Conservation (phyloP, 1,140 invertebrate species). For the Steinernema khuongi region DNA sequence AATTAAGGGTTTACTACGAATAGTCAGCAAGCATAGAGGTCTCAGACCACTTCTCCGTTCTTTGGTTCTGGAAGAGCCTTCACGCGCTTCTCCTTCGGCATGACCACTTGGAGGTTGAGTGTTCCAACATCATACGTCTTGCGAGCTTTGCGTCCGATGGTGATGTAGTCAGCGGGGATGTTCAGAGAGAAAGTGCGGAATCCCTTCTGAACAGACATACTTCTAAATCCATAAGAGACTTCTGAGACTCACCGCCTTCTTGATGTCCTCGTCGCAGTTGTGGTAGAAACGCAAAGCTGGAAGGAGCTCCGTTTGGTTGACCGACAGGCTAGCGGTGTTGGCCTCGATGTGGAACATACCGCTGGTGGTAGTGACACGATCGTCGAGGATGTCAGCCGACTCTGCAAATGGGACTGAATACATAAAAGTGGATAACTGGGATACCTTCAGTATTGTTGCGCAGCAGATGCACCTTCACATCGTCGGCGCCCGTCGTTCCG, state of each 20-base stretch:
- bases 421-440: neutral
- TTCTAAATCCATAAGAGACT: neutral
- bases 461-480: slow-evolving; percentile 29
- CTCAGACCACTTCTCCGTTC: too few species aligned
- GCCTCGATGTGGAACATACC: slow-evolving; percentile 40
- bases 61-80: too few species aligned
- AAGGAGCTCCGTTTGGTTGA: slow-evolving; percentile 29
- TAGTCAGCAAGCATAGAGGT: too few species aligned
- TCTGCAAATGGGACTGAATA: slow-evolving; percentile 15
- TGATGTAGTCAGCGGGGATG: slow-evolving; percentile 26
- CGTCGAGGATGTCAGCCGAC: slow-evolving; percentile 31
- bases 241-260: slow-evolving; percentile 23
- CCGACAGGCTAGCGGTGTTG: slow-evolving; percentile 32
- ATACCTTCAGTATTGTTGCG: slow-evolving; percentile 12
- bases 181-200: slow-evolving; percentile 31
- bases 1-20: too few species aligned
- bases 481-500: slow-evolving; percentile 23
- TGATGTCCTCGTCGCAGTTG: slow-evolving; percentile 29
- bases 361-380: slow-evolving; percentile 18
- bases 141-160: slow-evolving; percentile 29
- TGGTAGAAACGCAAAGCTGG: slow-evolving; percentile 33
- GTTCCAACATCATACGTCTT: slow-evolving; percentile 35
- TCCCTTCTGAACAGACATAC: slow-evolving; percentile 25
- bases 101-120: slow-evolving; percentile 32
- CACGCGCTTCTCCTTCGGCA: slow-evolving; percentile 13